These are phyloP conservation scores for Theodoxus fluviatilis DNA, from an alignment of 2,888 invertebrate species.

Conservation along the genomic window DNA sequence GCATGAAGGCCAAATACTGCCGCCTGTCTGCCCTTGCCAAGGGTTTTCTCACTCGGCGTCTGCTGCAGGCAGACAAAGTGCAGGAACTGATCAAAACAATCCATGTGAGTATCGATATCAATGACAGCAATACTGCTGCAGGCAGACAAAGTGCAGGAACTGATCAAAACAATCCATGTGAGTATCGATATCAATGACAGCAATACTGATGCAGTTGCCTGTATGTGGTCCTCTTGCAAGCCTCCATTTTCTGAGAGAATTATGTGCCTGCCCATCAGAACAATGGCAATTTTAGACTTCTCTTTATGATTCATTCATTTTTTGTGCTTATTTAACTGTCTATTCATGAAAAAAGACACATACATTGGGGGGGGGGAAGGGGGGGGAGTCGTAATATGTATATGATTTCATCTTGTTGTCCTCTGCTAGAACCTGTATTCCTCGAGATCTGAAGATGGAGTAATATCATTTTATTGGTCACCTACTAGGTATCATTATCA, in stretches of 20 bases:
- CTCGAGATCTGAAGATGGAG: not conserved
- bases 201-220: not conserved
- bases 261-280: no score
- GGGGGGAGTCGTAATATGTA: no score
- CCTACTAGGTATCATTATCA: no score
- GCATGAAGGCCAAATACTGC: slow-evolving; percentile 56
- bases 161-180: slow-evolving; percentile 64
- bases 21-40: slow-evolving; percentile 67
- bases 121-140: not conserved
- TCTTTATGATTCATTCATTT: no score
- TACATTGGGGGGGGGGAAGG: no score
- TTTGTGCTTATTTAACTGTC: no score
- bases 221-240: not conserved
- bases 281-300: no score
- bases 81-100: slow-evolving; percentile 81
- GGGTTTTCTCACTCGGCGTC: slow-evolving; percentile 82
- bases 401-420: not conserved
- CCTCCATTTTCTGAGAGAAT: not conserved
- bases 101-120: slow-evolving; percentile 41
- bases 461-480: no score
- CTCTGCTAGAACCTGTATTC: not conserved
- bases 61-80: slow-evolving; percentile 82
- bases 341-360: no score
- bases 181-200: not conserved
- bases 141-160: slow-evolving; percentile 80